These are phyloP conservation scores for Anneissia japonica DNA, from an alignment of 35 echinoderm and acorn worm species.

Conservation along the genomic window DNA sequence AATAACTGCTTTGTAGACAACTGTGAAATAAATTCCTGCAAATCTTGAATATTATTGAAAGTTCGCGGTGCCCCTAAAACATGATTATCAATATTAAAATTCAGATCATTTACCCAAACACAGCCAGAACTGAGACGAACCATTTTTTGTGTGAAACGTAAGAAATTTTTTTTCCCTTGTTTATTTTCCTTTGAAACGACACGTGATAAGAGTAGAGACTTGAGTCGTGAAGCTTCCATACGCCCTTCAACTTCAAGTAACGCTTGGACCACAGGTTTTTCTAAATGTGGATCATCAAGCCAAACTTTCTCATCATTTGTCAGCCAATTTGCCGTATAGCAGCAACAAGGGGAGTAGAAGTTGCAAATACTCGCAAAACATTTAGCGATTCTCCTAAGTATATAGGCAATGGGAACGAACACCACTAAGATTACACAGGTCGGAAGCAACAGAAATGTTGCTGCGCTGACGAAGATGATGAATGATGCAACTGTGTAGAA, in stretches of 20 bases:
- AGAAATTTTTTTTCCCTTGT: slow-evolving; percentile 27
- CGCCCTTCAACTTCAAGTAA: slow-evolving; percentile 22
- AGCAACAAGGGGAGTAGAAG: background rate
- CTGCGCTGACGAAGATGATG: background rate
- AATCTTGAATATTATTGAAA: slow-evolving; percentile 3
- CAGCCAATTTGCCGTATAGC: background rate
- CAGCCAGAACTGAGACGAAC: slow-evolving; percentile 6
- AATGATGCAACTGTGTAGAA: background rate
- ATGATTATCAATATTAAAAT: slow-evolving; percentile 60
- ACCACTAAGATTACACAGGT: background rate
- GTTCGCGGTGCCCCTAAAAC: slow-evolving; percentile 8
- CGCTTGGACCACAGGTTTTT: slow-evolving; percentile 32
- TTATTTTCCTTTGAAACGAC: slow-evolving; percentile 41
- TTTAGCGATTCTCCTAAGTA: background rate
- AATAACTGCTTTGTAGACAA: background rate
- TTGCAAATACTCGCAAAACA: slow-evolving; percentile 5
- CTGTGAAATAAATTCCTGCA: slow-evolving; percentile 16
- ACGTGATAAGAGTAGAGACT: slow-evolving; percentile 21
- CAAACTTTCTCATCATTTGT: background rate
- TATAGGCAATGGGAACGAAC: background rate
- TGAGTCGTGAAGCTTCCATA: slow-evolving; percentile 11
- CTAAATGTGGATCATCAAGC: slow-evolving; percentile 34
- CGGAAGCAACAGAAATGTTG: slow-evolving; percentile 6
- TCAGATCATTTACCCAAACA: slow-evolving; percentile 34
- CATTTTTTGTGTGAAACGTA: slow-evolving; percentile 40